A percentile compares a stretch with the other conserved stretches of the same genome.
Conservation (phyloP, 2,113 vertebrate genomes). For the Thomomys bottae region DNA sequence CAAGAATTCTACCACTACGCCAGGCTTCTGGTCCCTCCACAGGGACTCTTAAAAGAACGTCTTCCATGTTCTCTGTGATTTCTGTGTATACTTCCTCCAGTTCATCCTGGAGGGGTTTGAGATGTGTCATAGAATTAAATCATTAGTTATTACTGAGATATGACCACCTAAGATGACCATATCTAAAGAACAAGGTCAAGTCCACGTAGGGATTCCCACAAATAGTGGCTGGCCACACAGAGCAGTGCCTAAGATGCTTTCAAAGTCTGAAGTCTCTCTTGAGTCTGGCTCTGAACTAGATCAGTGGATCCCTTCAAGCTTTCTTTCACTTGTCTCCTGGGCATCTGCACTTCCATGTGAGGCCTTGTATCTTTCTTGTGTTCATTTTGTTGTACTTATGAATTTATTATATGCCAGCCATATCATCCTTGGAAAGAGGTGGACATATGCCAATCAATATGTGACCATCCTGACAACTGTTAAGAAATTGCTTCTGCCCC, state of each 20-base stretch:
- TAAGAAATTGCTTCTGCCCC: not conserved
- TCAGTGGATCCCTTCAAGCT: not conserved
- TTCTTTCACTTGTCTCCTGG: accelerated
- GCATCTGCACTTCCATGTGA: not conserved
- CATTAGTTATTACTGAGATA: not conserved
- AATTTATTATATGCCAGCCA: not conserved
- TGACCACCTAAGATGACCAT: not conserved
- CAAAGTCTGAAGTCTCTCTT: not conserved
- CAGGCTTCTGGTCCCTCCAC: too few relatives aligned
- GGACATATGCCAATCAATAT: too few relatives aligned
- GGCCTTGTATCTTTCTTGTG: not conserved
- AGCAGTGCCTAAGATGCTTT: accelerated
- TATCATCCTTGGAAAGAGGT: not conserved
- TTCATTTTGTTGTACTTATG: not conserved
- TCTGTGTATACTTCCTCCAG: not conserved
- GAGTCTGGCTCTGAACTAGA: not conserved
- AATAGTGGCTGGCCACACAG: accelerated
- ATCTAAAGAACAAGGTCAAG: not conserved
- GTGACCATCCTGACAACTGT: not conserved
- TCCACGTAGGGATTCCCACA: not conserved
- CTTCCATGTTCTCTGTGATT: not conserved
- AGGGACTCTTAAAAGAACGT: not conserved
- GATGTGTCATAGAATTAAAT: not conserved
- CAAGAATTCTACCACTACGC: too few relatives aligned
- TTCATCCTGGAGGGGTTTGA: not conserved